These are phyloP conservation scores for Sepioteuthis lessoniana DNA, from an alignment of 2,888 invertebrate genomes.

Conservation along the genomic window DNA sequence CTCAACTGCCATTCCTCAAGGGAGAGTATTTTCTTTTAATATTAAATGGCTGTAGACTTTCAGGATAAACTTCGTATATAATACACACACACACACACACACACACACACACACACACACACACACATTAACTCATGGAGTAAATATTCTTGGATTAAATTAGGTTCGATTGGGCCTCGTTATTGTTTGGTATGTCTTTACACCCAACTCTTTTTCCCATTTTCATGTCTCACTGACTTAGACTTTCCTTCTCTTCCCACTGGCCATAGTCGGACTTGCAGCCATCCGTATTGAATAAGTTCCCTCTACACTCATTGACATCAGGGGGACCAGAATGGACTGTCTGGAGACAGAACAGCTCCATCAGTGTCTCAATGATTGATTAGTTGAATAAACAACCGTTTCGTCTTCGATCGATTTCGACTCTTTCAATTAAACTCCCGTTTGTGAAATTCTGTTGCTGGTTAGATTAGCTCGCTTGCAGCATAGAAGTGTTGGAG, in stretches of 20 bases:
- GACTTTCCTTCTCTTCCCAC: neutral
- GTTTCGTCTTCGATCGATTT: conserved; percentile 23
- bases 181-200: neutral
- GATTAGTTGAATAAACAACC: neutral
- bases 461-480: neutral
- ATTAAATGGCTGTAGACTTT: too few species aligned
- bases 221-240: neutral
- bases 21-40: too few species aligned
- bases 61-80: too few species aligned
- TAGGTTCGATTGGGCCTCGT: neutral
- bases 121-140: neutral
- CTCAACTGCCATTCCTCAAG: too few species aligned
- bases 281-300: neutral
- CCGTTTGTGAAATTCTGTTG: neutral
- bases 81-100: too few species aligned
- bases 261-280: neutral
- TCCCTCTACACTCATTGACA: neutral
- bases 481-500: neutral
- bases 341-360: neutral
- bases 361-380: conserved; percentile 33
- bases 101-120: too few species aligned
- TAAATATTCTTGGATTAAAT: neutral
- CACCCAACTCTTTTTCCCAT: neutral
- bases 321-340: neutral
- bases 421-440: neutral